Evolutionary conservation across 2,888 invertebrate genomes (phyloP), one percentile per base, ranked within the genome.

Genomic region (Apeira syringaria): DNA sequence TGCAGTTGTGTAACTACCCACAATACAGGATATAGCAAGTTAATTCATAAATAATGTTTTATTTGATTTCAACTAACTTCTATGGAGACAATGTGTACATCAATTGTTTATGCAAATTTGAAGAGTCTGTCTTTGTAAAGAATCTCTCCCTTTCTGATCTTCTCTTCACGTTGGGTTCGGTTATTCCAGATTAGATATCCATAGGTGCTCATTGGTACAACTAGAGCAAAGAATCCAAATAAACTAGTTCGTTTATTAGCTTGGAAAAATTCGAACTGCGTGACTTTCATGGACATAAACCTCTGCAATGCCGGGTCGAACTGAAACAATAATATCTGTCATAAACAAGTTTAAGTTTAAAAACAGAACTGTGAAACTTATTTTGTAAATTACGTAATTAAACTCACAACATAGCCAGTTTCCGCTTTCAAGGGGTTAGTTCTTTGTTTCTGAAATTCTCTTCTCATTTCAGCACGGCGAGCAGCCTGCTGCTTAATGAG

Each of bases 301-400:
- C 95, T 92, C 62, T 95, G 93, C 2, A 96, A 55, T 5, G 93
- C 94, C n/a, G 94, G 83, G 78, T 97, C 97, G 74, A 97, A 95
- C 97, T 97, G 81, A 55, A 92, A 92, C 59, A 61, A 65, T 29
- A 18, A 41, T 1, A 7, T 24, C 9, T 24, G 3, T 24, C 9
- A 5, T 8, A 7, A 7, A n/a, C n/a, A n/a, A n/a, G n/a, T n/a
- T n/a, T n/a, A n/a, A n/a, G n/a, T n/a, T n/a, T n/a, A n/a, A n/a
- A n/a, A n/a, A n/a, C n/a, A n/a, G n/a, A 5, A 2, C 1, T 17
- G 6, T 1, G 17, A 2, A 17, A 5, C 6, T 17, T 17, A 17
- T 1, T 2, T 17, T 7, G 10, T 36, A 48, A 78, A 82, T 87
- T 87, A 86, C 85, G 85, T 87, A 87, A 87, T 75, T 53, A 51